Evolutionary conservation across 2,888 invertebrate genomes (phyloP).

Genomic region (Graphium colonna): DNA sequence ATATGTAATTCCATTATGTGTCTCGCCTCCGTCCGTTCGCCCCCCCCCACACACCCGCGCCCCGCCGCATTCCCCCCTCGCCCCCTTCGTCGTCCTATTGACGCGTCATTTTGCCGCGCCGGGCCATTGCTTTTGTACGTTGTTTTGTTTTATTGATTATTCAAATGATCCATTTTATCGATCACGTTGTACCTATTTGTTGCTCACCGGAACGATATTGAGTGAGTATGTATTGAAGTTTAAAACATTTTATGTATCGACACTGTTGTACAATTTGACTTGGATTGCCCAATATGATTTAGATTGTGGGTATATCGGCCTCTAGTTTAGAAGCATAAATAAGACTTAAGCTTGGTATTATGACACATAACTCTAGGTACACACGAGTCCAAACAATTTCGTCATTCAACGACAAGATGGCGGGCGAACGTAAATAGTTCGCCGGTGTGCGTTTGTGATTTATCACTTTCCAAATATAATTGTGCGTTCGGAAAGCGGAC

Average conservation of each 20-base stretch:
- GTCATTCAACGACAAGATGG: constrained; percentile 71
- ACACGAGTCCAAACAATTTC: constrained; percentile 45
- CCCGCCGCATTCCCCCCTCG: constrained; percentile 41
- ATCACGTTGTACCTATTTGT: constrained; percentile 44
- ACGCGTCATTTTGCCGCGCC: constrained; percentile 67
- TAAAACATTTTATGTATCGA: constrained; percentile 12
- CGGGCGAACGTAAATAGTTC: constrained; percentile 63
- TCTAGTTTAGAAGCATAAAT: background rate
- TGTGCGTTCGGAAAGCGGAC: constrained; percentile 32
- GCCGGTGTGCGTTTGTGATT: constrained; percentile 55
- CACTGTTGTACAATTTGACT: background rate
- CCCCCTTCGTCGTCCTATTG: constrained; percentile 59
- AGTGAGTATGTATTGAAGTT: constrained; percentile 24
- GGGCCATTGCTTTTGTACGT: constrained; percentile 63
- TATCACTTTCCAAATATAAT: constrained; percentile 55
- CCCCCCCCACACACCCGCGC: constrained; percentile 33
- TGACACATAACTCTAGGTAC: constrained; percentile 28
- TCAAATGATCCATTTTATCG: constrained; percentile 58
- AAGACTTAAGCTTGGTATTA: constrained; percentile 1
- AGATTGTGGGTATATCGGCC: no score
- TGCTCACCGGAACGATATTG: constrained; percentile 40
- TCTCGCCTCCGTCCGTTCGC: constrained; percentile 68
- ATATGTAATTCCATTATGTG: constrained; percentile 76
- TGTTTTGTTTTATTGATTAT: constrained; percentile 62
- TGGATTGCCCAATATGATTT: background rate